phyloP scores from a whole-genome alignment of 2,888 invertebrate species.

The Eucera pruinosa region DNA sequence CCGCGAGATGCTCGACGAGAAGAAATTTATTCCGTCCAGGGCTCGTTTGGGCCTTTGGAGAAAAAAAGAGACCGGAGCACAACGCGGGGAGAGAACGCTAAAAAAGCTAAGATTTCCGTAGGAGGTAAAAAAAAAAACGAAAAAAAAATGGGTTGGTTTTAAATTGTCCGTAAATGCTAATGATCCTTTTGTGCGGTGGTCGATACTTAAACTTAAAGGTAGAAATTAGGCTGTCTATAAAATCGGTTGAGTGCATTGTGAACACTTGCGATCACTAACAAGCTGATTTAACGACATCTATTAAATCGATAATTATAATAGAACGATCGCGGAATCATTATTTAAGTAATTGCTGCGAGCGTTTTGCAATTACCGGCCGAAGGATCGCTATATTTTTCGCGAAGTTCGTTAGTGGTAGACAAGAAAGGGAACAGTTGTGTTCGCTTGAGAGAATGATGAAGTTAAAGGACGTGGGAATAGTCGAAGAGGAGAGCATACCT shows the following conservation, averaged over 20 bases:
- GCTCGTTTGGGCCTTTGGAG: conserved; percentile 3
- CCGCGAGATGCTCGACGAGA: conserved; percentile 41
- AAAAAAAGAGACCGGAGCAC: conserved; percentile 7
- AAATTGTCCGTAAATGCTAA: not conserved
- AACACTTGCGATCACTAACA: conserved; percentile 25
- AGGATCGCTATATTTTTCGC: not conserved
- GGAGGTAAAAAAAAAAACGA: not conserved
- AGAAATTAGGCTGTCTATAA: not conserved
- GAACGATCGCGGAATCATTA: conserved; percentile 1
- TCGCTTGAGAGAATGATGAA: conserved; percentile 9
- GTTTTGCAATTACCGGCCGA: conserved; percentile 21
- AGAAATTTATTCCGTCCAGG: conserved; percentile 37
- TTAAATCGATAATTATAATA: conserved; percentile 23
- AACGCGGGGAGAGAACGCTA: not conserved
- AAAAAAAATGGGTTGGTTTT: not conserved
- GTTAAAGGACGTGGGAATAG: conserved; percentile 50
- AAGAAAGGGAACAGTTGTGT: conserved; percentile 13
- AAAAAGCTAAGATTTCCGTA: conserved; percentile 6
- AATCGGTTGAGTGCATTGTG: not conserved
- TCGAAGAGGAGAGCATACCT: too few relatives aligned
- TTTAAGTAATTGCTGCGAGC: conserved; percentile 8
- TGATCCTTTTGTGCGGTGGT: not conserved
- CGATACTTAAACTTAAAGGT: not conserved
- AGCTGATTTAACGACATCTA: conserved; percentile 5
- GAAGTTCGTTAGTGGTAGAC: conserved; percentile 37